phyloP scores from a whole-genome alignment of 1,140 invertebrate species.

The Tachypleus tridentatus region DNA sequence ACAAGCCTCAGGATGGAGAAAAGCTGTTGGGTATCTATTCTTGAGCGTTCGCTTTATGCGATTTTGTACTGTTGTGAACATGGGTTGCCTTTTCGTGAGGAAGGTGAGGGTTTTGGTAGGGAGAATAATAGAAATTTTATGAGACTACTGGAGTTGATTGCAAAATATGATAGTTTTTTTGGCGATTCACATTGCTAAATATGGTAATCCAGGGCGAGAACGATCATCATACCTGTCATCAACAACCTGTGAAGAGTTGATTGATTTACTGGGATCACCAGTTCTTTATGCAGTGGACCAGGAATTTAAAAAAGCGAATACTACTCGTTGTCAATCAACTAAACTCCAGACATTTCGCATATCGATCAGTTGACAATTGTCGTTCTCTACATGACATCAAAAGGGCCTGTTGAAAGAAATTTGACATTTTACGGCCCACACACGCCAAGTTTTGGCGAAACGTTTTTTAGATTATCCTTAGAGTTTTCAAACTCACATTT shows the following conservation, averaged over 20 bases:
- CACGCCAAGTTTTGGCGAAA: no score
- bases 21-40: no score
- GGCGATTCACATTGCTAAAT: neutral
- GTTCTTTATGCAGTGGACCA: neutral
- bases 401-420: no score
- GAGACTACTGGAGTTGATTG: neutral
- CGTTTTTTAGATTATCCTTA: no score
- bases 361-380: slow-evolving; percentile 29
- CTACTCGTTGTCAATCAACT: slow-evolving; percentile 33
- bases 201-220: slow-evolving; percentile 5
- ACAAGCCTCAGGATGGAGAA: no score
- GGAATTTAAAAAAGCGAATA: slow-evolving; percentile 25
- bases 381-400: no score
- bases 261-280: slow-evolving; percentile 6
- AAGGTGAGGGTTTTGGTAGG: slow-evolving; percentile 5
- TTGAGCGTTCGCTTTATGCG: no score
- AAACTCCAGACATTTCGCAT: slow-evolving; percentile 32
- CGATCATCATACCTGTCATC: slow-evolving; percentile 1
- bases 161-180: slow-evolving; percentile 6
- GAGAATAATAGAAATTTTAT: slow-evolving; percentile 1
- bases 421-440: no score
- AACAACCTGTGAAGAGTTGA: slow-evolving; percentile 4
- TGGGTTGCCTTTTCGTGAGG: neutral
- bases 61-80: no score
- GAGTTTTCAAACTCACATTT: no score